Percentiles rank a stretch among this genome's conserved stretches.
Evolutionary conservation across 1,140 invertebrate genomes (phyloP).

Genomic region (Cryptotermes secundus): DNA sequence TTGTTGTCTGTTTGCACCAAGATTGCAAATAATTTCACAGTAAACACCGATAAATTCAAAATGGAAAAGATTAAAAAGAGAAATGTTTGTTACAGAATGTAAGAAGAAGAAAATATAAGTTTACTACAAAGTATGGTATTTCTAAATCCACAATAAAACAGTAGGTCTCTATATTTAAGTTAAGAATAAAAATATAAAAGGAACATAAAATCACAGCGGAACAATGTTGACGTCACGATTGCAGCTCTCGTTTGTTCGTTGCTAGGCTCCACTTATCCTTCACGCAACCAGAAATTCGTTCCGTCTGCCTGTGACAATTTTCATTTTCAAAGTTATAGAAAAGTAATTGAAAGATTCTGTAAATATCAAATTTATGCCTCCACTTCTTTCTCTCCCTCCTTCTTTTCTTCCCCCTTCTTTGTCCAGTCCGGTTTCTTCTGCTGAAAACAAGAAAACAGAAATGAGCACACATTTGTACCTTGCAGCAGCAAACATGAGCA

Average conservation of each 20-base stretch:
- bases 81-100: background rate
- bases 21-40: too few species aligned
- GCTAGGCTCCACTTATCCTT: too few species aligned
- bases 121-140: background rate
- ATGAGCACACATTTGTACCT: too few species aligned
- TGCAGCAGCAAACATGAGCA: too few species aligned
- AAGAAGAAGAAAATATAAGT: background rate
- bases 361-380: slow-evolving; percentile 37
- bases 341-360: background rate
- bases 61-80: too few species aligned
- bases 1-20: too few species aligned
- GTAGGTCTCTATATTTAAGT: background rate
- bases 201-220: background rate
- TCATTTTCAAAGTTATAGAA: too few species aligned
- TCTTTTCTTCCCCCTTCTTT: slow-evolving; percentile 81
- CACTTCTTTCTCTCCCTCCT: slow-evolving; percentile 75
- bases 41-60: too few species aligned
- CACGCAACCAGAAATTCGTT: too few species aligned
- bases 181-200: background rate
- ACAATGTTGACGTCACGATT: background rate
- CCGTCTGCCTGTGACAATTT: too few species aligned
- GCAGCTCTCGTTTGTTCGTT: too few species aligned
- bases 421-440: slow-evolving; percentile 91
- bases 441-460: slow-evolving; percentile 34
- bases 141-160: background rate